phyloP scores from a whole-genome alignment of 2,888 invertebrate species.

The Salpingus planirostris region DNA sequence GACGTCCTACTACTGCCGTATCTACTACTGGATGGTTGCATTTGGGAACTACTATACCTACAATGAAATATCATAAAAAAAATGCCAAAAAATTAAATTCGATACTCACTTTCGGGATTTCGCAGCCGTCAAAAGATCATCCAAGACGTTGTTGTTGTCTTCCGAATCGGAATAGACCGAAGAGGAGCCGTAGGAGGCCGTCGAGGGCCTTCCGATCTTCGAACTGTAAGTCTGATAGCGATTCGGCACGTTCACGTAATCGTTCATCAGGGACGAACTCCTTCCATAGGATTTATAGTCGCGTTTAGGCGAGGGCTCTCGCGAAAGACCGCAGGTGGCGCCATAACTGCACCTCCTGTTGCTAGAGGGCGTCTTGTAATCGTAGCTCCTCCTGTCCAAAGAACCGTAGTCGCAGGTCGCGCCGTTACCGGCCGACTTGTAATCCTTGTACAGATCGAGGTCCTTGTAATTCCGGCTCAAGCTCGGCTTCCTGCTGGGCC shows the following conservation, averaged over 20 bases:
- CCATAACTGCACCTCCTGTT: constrained; percentile 23
- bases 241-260: constrained; percentile 37
- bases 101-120: constrained; percentile 37
- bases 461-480: constrained; percentile 42
- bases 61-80: not conserved
- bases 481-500: constrained; percentile 57
- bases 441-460: constrained; percentile 33
- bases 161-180: constrained; percentile 34
- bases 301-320: constrained; percentile 21
- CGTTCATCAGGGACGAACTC: constrained; percentile 33
- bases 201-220: constrained; percentile 25
- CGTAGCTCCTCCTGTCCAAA: constrained; percentile 27
- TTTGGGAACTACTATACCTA: constrained; percentile 32
- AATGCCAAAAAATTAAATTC: constrained; percentile 4
- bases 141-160: constrained; percentile 31
- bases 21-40: constrained; percentile 25
- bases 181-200: constrained; percentile 28
- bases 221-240: constrained; percentile 38
- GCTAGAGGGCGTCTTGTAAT: constrained; percentile 24
- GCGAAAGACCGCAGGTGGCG: no score
- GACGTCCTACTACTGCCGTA: constrained; percentile 29
- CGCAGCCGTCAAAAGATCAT: constrained; percentile 34
- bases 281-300: constrained; percentile 30
- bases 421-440: constrained; percentile 9
- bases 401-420: constrained; percentile 28